Conservation (phyloP, 2,888 invertebrate genomes). For the Chesias legatella region DNA sequence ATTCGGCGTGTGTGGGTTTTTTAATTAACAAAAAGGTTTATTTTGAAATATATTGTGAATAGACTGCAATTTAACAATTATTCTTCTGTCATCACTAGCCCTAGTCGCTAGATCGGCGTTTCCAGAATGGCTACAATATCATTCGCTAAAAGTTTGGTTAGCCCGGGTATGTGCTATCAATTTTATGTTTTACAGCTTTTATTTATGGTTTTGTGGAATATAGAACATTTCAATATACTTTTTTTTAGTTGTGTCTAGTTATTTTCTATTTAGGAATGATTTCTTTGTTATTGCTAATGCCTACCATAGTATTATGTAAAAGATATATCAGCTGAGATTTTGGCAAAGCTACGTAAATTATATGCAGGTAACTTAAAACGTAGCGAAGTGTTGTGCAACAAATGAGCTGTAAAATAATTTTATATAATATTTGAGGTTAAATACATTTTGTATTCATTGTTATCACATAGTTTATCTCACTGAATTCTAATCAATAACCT, state of each 20-base stretch:
- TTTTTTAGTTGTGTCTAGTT: too few relatives aligned
- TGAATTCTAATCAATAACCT: neutral
- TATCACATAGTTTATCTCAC: conserved; percentile 5
- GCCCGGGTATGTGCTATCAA: conserved; percentile 54
- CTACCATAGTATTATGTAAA: conserved; percentile 55
- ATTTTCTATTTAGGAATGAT: conserved; percentile 6
- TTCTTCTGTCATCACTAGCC: neutral
- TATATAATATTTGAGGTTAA: conserved; percentile 37
- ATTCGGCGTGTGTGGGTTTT: too few relatives aligned
- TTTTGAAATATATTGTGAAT: too few relatives aligned
- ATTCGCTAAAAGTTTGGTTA: conserved; percentile 75
- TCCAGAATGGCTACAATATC: conserved; percentile 64
- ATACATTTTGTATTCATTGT: conserved; percentile 33
- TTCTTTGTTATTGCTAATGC: too few relatives aligned
- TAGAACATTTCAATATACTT: too few relatives aligned
- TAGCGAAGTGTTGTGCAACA: too few relatives aligned
- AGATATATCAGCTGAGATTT: conserved; percentile 11
- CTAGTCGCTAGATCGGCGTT: neutral
- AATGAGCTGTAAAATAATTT: neutral
- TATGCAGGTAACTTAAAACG: neutral
- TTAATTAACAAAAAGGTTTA: too few relatives aligned
- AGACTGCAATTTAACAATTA: too few relatives aligned
- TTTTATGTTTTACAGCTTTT: neutral
- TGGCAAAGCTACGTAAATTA: neutral
- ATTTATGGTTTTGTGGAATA: too few relatives aligned